phyloP scores from a whole-genome alignment of 1,140 invertebrate species.

The Drosophila sp. region DNA sequence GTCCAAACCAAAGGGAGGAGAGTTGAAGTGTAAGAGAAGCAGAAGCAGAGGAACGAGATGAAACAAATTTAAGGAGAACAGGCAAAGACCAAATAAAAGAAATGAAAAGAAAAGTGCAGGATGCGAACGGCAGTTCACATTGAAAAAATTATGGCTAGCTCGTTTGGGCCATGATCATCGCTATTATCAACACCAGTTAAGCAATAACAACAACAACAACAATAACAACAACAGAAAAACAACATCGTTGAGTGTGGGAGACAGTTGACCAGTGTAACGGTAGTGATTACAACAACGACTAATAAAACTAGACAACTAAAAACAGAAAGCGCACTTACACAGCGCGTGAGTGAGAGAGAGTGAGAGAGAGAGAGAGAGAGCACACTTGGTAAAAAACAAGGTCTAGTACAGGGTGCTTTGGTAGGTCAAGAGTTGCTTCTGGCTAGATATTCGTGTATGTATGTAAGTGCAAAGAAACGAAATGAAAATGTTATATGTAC shows the following conservation, averaged over 20 bases:
- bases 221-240: not conserved
- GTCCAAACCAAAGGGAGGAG: conserved; percentile 13
- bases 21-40: not conserved
- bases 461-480: conserved; percentile 16
- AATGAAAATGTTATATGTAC: conserved; percentile 2
- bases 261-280: conserved; percentile 21
- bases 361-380: not conserved
- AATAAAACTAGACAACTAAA: conserved; percentile 76
- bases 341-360: not conserved
- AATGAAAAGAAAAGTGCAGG: conserved; percentile 16
- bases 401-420: conserved; percentile 64
- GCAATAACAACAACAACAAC: conserved; percentile 56
- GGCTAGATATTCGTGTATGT: conserved; percentile 19
- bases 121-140: conserved; percentile 46
- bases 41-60: no score
- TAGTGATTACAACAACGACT: conserved; percentile 76
- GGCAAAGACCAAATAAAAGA: conserved; percentile 26
- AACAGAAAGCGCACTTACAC: conserved; percentile 33
- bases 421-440: conserved; percentile 18
- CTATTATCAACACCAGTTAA: conserved; percentile 78
- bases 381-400: conserved; percentile 58
- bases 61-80: conserved; percentile 14
- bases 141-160: conserved; percentile 65
- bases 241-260: conserved; percentile 7
- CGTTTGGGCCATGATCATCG: conserved; percentile 64